These are phyloP conservation scores for Zeuzera pyrina DNA, from an alignment of 2,888 invertebrate species.

Conservation along the genomic window DNA sequence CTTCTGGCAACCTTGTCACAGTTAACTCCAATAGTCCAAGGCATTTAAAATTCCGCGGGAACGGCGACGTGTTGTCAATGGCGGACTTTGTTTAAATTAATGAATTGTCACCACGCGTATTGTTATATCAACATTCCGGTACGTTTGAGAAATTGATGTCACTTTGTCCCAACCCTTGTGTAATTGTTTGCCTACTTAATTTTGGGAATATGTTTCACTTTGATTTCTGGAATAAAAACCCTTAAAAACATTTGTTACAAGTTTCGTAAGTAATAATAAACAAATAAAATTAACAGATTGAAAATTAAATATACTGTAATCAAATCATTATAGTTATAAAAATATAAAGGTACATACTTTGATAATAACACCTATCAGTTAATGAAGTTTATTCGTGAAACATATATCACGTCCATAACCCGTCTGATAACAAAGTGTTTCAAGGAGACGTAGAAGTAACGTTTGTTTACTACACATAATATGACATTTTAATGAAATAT, in stretches of 20 bases:
- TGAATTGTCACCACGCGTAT: slow-evolving; percentile 30
- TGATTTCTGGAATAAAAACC: no score
- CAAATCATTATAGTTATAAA: no score
- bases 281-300: no score
- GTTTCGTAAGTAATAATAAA: no score
- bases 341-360: no score
- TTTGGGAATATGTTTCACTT: no score
- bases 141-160: no score
- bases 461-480: neutral
- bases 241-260: no score
- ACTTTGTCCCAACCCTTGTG: no score
- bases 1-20: slow-evolving; percentile 60
- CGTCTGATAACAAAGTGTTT: slow-evolving; percentile 62
- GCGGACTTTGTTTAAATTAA: slow-evolving; percentile 45
- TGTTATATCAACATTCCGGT: no score
- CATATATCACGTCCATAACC: slow-evolving; percentile 63
- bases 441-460: slow-evolving; percentile 48
- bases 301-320: no score
- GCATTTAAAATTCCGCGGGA: slow-evolving; percentile 57
- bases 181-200: no score
- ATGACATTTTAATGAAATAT: neutral
- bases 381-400: slow-evolving; percentile 48
- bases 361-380: slow-evolving; percentile 26
- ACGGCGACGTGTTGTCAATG: slow-evolving; percentile 41
- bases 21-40: slow-evolving; percentile 30